Percentiles rank a stretch among this genome's conserved stretches.
phyloP scores from a whole-genome alignment of 37 sponge, comb jelly and placozoan species.

The Beroe forskalii region DNA sequence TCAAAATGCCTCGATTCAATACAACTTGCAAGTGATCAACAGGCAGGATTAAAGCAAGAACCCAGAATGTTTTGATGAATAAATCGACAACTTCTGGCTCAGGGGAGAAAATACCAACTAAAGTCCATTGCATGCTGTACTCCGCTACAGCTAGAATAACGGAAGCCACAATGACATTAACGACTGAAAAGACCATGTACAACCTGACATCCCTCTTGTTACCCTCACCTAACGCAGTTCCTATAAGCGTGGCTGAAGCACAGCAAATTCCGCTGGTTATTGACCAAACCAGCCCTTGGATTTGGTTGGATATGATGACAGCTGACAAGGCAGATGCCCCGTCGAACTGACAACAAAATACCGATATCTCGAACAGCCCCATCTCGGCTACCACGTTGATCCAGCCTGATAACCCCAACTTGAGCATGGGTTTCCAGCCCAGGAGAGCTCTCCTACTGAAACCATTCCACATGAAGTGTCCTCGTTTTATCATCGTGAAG shows the following conservation, averaged over 20 bases:
- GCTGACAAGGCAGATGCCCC: background rate
- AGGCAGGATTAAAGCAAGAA: background rate
- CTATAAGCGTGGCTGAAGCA: background rate
- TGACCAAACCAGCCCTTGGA: background rate
- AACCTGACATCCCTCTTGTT: background rate
- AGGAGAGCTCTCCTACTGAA: background rate
- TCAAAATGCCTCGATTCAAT: background rate
- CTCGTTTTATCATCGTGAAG: background rate
- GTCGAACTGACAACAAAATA: slow-evolving; percentile 20
- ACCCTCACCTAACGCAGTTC: background rate
- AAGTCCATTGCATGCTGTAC: background rate
- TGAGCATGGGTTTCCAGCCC: slow-evolving; percentile 29
- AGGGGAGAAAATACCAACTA: background rate
- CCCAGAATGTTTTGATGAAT: background rate
- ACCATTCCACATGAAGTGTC: background rate
- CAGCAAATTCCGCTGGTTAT: background rate
- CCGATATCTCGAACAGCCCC: background rate
- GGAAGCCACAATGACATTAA: background rate
- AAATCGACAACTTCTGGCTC: background rate
- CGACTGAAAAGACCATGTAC: background rate
- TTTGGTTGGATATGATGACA: background rate
- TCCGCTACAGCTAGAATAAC: background rate
- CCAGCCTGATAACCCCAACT: background rate
- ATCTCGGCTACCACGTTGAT: background rate
- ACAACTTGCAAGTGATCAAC: background rate